Base-by-base conservation (phyloP, 2,797 vertebrate genomes). In the Champsocephalus gunnari region DNA sequence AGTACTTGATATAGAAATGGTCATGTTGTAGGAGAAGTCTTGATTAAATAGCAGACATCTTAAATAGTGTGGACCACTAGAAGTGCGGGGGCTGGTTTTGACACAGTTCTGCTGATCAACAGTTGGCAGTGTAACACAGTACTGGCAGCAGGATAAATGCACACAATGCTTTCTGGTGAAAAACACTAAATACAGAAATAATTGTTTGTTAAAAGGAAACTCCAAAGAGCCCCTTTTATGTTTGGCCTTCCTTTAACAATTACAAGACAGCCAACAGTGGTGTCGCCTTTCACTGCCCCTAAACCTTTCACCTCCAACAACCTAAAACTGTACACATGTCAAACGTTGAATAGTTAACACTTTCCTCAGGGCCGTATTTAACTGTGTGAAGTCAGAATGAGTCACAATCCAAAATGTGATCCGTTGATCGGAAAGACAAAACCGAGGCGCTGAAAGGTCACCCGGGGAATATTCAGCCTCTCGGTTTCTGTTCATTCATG, bases 321-420 rank as follows among this genome's bases (percentile, higher is more conserved):
- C 63, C 65, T 85, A 61, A 85, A 82, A 63, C 73, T 51, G 59
- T 13, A 2, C 75, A 43, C 34, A 57, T 49, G 67, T 75, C 62
- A 66, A 44, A 80, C 41, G 54, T 48, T 57, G 69, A 80, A 54
- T 51, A 64, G 77, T 76, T 80, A 71, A 83, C 87, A 59, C 85
- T 79, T 64, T 86, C 60, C 72, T 70, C 73, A 9, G 69, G 41
- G 61, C 77, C 54, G 1, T 64, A 80, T 90, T 85, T 79, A 76
- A 79, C 71, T 12, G 77, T 54, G 77, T 77, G 38, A 85, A 87
- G 53, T 71, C 79, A 45, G 61, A 74, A 17, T 44, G 57, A 68
- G 83, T 77, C 88, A 80, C 74, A 63, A 21, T 56, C 73, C 65
- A 81, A 75, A 80, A 92, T 49, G 3, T 32, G 67, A 91, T 71